Evolutionary conservation across 1,140 invertebrate genomes (phyloP).

Genomic region (Zaprionus inermis): DNA sequence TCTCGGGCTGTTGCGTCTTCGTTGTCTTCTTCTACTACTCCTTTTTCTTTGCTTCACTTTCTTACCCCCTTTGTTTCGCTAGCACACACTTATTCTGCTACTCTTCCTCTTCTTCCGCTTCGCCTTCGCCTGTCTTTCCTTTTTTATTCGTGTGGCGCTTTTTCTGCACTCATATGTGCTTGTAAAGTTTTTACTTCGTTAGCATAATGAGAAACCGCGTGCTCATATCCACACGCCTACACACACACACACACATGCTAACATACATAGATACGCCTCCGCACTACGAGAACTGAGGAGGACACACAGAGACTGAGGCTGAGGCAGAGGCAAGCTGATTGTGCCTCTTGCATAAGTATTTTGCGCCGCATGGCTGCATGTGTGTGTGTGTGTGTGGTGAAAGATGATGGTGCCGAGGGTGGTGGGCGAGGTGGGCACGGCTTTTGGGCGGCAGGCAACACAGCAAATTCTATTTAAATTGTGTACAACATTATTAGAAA

Average conservation of each 20-base stretch:
- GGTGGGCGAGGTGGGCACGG: not conserved
- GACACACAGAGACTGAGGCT: constrained; percentile 25
- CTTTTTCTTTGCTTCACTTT: constrained; percentile 44
- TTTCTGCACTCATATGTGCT: constrained; percentile 74
- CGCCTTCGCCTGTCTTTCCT: not conserved
- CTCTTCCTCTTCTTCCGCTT: not conserved
- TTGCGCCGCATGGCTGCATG: constrained; percentile 42
- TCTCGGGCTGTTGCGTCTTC: constrained; percentile 67
- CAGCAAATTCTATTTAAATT: constrained; percentile 84
- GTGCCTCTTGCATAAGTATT: constrained; percentile 72
- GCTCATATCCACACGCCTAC: constrained; percentile 68
- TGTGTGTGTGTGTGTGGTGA: constrained; percentile 15
- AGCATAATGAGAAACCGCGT: constrained; percentile 83
- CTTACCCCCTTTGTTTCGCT: constrained; percentile 42
- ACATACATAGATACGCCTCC: constrained; percentile 17
- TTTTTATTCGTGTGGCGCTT: constrained; percentile 6
- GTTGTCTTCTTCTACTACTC: not conserved
- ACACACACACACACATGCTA: constrained; percentile 17
- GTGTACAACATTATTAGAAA: constrained; percentile 84
- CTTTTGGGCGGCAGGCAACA: constrained; percentile 24
- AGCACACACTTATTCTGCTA: too few species aligned
- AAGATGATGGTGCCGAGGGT: not conserved
- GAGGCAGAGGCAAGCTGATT: constrained; percentile 59
- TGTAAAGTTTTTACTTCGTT: constrained; percentile 84
- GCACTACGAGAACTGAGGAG: constrained; percentile 16